These are phyloP conservation scores for Andrena haemorrhoa DNA, from an alignment of 2,888 invertebrate genomes.

Conservation along the genomic window DNA sequence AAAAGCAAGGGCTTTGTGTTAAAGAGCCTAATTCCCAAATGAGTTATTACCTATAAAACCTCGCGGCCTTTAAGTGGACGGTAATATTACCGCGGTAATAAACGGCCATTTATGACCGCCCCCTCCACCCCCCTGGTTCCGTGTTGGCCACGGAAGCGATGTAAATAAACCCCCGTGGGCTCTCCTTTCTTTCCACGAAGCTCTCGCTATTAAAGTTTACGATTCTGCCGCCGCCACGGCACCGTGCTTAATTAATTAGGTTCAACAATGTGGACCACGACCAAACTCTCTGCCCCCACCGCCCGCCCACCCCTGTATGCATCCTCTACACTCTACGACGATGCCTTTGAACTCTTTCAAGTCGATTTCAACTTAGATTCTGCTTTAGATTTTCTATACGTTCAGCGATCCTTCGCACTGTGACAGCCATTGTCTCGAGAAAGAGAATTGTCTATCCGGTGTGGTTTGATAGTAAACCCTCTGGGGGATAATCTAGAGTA, in stretches of 20 bases:
- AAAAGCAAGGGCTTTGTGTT: conserved; percentile 78
- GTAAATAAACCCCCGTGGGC: conserved; percentile 66
- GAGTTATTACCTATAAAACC: conserved; percentile 82
- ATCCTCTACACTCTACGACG: too few species aligned
- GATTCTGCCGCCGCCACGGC: conserved; percentile 67
- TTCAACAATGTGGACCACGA: conserved; percentile 60
- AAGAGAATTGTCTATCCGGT: too few species aligned
- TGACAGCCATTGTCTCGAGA: too few species aligned
- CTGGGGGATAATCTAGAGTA: too few species aligned
- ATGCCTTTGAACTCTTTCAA: background rate
- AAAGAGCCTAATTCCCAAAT: conserved; percentile 81
- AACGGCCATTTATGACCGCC: conserved; percentile 79
- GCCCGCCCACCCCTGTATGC: too few species aligned
- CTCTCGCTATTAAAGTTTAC: conserved; percentile 73
- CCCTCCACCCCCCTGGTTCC: conserved; percentile 42
- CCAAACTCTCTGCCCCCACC: conserved; percentile 29
- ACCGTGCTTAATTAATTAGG: conserved; percentile 76
- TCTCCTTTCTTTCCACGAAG: conserved; percentile 72
- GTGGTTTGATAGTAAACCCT: too few species aligned
- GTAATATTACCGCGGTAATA: conserved; percentile 82
- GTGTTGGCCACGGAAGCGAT: conserved; percentile 71
- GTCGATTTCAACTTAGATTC: too few species aligned
- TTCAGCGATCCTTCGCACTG: too few species aligned
- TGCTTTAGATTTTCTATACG: too few species aligned
- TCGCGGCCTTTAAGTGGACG: conserved; percentile 77